A percentile compares a stretch with the other conserved stretches of the same genome.
phyloP scores from a whole-genome alignment of 2,888 invertebrate genomes.

The Amaurobius ferox region DNA sequence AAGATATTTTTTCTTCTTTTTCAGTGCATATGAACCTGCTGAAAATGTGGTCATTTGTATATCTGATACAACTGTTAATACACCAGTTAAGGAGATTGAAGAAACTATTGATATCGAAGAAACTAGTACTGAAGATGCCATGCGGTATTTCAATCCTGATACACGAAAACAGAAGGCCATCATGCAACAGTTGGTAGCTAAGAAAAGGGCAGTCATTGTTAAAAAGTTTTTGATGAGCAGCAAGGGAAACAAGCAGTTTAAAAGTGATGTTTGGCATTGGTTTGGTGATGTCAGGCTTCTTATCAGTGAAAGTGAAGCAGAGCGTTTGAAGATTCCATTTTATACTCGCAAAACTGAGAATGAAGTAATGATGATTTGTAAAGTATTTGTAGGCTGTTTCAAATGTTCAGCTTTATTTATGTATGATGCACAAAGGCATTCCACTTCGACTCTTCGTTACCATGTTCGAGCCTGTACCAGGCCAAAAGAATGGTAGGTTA shows the following conservation, averaged over 20 bases:
- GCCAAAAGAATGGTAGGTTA: constrained; percentile 61
- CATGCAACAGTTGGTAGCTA: constrained; percentile 49
- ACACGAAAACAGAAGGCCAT: constrained; percentile 58
- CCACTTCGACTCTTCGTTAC: constrained; percentile 53
- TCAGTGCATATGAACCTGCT: background rate
- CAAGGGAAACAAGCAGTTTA: constrained; percentile 62
- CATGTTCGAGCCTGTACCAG: constrained; percentile 58
- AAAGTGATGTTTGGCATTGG: constrained; percentile 70
- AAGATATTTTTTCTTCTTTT: background rate
- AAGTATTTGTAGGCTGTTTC: constrained; percentile 63
- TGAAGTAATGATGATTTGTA: constrained; percentile 50
- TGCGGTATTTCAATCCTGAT: constrained; percentile 52
- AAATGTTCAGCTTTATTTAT: constrained; percentile 62
- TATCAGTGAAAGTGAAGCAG: constrained; percentile 42
- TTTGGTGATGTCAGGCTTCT: constrained; percentile 56
- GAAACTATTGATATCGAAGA: constrained; percentile 42
- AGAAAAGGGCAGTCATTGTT: constrained; percentile 46
- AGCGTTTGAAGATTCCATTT: constrained; percentile 48
- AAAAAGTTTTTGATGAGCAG: constrained; percentile 25
- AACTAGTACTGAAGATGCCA: constrained; percentile 25
- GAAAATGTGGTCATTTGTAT: constrained; percentile 61
- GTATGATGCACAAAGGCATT: constrained; percentile 59
- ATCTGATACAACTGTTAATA: constrained; percentile 9
- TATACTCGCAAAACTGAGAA: constrained; percentile 36
- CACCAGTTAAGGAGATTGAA: background rate